Evolutionary conservation across 2,888 invertebrate genomes (phyloP).

Genomic region (Graphium colonna): DNA sequence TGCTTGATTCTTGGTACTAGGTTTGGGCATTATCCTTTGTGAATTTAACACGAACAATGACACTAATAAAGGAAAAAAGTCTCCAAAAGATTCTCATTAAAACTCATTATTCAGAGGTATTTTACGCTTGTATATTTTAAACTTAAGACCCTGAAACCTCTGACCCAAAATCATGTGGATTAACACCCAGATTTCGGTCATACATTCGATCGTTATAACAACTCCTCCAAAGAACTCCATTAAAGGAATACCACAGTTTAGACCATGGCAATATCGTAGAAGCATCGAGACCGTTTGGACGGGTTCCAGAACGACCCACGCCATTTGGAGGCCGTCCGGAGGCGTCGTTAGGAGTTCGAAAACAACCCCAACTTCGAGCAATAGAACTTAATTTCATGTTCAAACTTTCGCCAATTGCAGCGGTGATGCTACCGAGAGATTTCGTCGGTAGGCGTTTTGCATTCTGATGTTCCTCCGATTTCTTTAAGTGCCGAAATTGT

Average conservation of each 20-base stretch:
- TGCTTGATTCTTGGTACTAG: too few species aligned
- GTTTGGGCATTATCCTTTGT: too few species aligned
- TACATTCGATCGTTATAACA: conserved; percentile 6
- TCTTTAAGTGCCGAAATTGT: neutral
- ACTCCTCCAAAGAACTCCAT: conserved; percentile 16
- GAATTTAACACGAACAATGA: too few species aligned
- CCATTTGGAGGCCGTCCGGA: conserved; percentile 1
- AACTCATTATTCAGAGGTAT: too few species aligned
- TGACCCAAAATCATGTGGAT: neutral
- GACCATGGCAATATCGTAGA: too few species aligned
- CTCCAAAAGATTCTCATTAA: too few species aligned
- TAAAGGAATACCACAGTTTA: conserved; percentile 13
- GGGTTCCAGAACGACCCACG: conserved; percentile 2
- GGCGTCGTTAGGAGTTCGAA: conserved; percentile 12
- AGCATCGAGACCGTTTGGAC: conserved; percentile 4
- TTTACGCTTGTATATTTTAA: too few species aligned
- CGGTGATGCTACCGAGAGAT: neutral
- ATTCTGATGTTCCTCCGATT: neutral
- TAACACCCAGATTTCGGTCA: neutral
- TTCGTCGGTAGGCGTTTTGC: neutral
- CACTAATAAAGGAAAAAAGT: too few species aligned
- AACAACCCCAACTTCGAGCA: conserved; percentile 5
- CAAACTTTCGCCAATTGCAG: conserved; percentile 4
- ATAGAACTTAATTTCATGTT: conserved; percentile 1
- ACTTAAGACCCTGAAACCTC: neutral